Conservation (phyloP, 2,113 vertebrate genomes). For the Sander lucioperca region DNA sequence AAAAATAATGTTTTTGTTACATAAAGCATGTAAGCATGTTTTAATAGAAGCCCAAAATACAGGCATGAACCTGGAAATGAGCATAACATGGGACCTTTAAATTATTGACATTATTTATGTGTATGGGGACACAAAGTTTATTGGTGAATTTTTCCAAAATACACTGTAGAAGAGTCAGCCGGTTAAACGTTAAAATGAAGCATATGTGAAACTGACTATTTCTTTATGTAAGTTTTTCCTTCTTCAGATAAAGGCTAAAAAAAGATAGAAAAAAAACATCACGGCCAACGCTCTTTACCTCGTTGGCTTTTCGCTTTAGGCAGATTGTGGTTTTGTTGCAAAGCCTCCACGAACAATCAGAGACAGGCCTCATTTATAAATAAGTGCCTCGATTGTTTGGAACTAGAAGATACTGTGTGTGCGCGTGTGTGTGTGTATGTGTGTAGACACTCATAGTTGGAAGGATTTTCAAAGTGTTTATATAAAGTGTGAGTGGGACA, state of each 20-base stretch:
- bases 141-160: neutral
- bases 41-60: no score
- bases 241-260: conserved; percentile 18
- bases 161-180: neutral
- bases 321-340: conserved; percentile 77
- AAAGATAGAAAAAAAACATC: conserved; percentile 38
- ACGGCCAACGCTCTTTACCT: conserved; percentile 49
- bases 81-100: neutral
- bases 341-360: conserved; percentile 73
- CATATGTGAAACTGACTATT: conserved; percentile 5
- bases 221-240: conserved; percentile 8
- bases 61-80: no score
- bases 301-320: conserved; percentile 51
- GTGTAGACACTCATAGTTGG: conserved; percentile 30
- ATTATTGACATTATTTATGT: neutral
- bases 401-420: conserved; percentile 35
- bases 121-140: neutral
- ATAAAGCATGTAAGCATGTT: no score
- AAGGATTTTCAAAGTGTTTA: conserved; percentile 82
- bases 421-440: conserved; percentile 29
- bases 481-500: conserved; percentile 70
- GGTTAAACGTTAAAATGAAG: conserved; percentile 9
- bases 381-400: conserved; percentile 65
- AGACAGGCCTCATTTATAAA: conserved; percentile 79
- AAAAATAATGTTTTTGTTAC: no score